A percentile compares a stretch with the other conserved stretches of the same genome.
Evolutionary conservation across 2,113 vertebrate genomes (phyloP).

Genomic region (Fulmarus glacialis): DNA sequence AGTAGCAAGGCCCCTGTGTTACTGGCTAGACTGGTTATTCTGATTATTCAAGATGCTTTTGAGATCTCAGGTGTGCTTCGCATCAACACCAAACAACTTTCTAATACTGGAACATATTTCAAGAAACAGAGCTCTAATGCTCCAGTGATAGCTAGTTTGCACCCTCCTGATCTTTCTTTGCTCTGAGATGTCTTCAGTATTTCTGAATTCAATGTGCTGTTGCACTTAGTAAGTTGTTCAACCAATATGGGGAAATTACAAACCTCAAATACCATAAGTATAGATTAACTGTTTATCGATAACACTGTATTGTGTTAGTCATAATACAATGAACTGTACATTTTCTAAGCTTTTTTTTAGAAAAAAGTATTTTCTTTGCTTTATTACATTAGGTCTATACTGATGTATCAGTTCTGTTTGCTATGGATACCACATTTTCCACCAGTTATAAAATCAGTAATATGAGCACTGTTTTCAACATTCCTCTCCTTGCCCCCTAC

Average conservation of each 20-base stretch:
- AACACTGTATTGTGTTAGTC: background rate
- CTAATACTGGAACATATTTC: background rate
- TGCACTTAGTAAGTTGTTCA: background rate
- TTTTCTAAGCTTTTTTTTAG: background rate
- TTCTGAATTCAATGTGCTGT: background rate
- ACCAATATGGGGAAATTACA: background rate
- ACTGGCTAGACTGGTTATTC: background rate
- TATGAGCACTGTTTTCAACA: background rate
- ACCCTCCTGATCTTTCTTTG: background rate
- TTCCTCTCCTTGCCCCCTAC: background rate
- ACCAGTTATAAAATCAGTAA: background rate
- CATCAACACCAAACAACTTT: background rate
- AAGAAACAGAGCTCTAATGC: background rate
- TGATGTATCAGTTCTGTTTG: background rate
- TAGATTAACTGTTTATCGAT: background rate
- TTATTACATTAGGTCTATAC: background rate
- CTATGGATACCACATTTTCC: background rate
- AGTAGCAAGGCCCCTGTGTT: background rate
- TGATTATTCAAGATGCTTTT: background rate
- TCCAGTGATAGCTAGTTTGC: background rate
- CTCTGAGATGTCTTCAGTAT: background rate
- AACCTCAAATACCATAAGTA: background rate
- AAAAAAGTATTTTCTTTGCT: background rate
- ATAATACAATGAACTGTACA: background rate
- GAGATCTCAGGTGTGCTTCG: background rate